Conservation (phyloP, 2,113 vertebrate species). For the Cyprinus carpio region DNA sequence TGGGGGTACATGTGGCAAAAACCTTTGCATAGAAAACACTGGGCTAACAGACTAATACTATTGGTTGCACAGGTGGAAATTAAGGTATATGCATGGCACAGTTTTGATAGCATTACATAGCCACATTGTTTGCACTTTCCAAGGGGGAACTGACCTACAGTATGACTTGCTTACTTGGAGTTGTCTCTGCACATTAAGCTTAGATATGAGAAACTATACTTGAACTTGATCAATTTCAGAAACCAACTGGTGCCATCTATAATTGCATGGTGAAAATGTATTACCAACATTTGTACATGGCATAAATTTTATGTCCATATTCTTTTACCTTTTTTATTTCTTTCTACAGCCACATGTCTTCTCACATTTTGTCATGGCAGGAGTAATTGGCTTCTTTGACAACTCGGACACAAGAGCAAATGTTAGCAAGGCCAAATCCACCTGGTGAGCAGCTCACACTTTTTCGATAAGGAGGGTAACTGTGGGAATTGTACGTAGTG, state of each 20-base stretch:
- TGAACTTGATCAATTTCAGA: not conserved
- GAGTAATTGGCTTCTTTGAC: not conserved
- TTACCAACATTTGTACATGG: not conserved
- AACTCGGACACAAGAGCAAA: not conserved
- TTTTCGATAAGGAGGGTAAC: not conserved
- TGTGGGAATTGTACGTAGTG: slow-evolving; percentile 28
- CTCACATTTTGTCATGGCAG: not conserved
- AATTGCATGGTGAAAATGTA: not conserved
- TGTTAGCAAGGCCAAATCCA: slow-evolving; percentile 31
- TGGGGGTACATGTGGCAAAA: not conserved
- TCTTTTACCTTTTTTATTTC: not conserved
- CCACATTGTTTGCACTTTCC: not conserved
- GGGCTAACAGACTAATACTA: not conserved
- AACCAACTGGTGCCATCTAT: not conserved
- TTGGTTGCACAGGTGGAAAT: not conserved
- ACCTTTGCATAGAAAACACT: not conserved
- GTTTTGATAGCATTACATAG: not conserved
- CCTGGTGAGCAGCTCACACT: not conserved
- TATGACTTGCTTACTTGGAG: not conserved
- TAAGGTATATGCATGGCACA: not conserved
- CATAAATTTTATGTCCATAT: not conserved
- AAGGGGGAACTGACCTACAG: too few relatives aligned
- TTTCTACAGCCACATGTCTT: not conserved
- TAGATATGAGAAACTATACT: too few relatives aligned
- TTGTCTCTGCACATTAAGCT: not conserved